Percentiles rank a stretch among this genome's conserved stretches.
These are phyloP conservation scores for Odontothrips loti DNA, from an alignment of 2,888 invertebrate genomes.

Conservation along the genomic window DNA sequence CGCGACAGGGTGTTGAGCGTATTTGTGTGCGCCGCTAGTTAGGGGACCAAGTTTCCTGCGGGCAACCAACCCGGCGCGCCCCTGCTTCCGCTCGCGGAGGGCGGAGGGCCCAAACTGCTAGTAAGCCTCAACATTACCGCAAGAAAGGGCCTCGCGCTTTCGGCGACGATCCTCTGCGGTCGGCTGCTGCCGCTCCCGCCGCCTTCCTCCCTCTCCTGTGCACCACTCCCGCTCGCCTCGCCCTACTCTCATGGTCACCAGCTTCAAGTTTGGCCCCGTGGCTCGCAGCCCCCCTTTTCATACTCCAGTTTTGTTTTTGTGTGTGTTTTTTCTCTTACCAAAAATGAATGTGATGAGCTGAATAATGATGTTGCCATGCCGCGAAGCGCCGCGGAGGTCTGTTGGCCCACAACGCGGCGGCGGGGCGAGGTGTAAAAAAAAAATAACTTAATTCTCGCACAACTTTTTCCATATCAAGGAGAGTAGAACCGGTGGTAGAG, in stretches of 20 bases:
- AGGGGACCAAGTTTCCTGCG: not conserved
- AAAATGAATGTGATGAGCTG: constrained; percentile 17
- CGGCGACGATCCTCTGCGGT: no score
- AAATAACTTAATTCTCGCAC: constrained; percentile 19
- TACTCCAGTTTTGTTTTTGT: not conserved
- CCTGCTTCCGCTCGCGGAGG: not conserved
- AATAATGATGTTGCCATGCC: not conserved
- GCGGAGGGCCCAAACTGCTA: constrained; percentile 3
- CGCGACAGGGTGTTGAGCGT: not conserved
- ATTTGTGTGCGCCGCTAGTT: constrained; percentile 7
- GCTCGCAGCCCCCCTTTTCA: not conserved
- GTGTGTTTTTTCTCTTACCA: not conserved
- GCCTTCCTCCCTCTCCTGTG: not conserved
- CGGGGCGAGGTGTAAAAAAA: not conserved
- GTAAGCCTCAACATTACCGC: constrained; percentile 20
- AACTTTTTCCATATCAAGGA: constrained; percentile 15
- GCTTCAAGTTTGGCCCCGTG: not conserved
- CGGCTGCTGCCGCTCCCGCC: not conserved
- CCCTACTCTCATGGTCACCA: constrained; percentile 6
- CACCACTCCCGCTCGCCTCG: not conserved
- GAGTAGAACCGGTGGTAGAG: not conserved
- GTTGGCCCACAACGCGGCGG: not conserved
- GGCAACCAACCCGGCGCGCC: not conserved
- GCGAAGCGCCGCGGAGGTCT: not conserved
- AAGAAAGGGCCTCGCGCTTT: not conserved